Evolutionary conservation across 2,113 vertebrate species (phyloP).

Genomic region (Paramormyrops kingsleyae): DNA sequence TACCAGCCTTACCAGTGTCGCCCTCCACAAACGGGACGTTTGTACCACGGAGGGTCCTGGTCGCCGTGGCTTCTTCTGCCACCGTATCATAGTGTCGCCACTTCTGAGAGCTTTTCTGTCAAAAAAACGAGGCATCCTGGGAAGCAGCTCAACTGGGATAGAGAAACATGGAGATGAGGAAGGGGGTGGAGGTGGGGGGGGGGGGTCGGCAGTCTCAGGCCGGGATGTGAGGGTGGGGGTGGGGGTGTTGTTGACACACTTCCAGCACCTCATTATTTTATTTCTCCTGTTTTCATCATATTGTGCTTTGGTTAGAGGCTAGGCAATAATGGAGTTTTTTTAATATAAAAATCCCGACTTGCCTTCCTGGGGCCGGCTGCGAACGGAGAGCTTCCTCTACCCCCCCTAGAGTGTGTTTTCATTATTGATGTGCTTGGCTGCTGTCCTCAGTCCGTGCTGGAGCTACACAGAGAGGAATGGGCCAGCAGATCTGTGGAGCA

Average conservation of each 20-base stretch:
- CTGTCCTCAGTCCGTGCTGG: conserved; percentile 50
- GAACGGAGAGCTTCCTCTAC: conserved; percentile 19
- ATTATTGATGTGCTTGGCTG: conserved; percentile 63
- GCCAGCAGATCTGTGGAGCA: conserved; percentile 49
- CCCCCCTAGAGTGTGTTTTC: conserved; percentile 44
- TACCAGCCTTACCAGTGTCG: not conserved
- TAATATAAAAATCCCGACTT: conserved; percentile 42
- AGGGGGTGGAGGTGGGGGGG: not conserved
- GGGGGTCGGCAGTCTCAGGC: not conserved
- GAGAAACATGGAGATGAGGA: too few species aligned
- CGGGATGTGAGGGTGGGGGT: not conserved
- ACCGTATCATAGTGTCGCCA: not conserved
- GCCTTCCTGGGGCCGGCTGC: not conserved
- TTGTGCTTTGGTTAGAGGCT: conserved; percentile 47
- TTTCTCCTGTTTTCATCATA: conserved; percentile 53
- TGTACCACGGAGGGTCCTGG: not conserved
- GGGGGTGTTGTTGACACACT: conserved; percentile 29
- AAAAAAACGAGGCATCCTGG: not conserved
- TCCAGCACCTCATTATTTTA: conserved; percentile 32
- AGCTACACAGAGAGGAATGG: conserved; percentile 48
- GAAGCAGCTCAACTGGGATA: not conserved
- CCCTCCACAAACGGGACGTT: not conserved
- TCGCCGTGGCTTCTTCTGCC: not conserved
- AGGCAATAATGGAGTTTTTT: conserved; percentile 57
- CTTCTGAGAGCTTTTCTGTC: not conserved